These are phyloP conservation scores for Fissipunctia ypsillon DNA, from an alignment of 2,888 invertebrate genomes.

Conservation along the genomic window DNA sequence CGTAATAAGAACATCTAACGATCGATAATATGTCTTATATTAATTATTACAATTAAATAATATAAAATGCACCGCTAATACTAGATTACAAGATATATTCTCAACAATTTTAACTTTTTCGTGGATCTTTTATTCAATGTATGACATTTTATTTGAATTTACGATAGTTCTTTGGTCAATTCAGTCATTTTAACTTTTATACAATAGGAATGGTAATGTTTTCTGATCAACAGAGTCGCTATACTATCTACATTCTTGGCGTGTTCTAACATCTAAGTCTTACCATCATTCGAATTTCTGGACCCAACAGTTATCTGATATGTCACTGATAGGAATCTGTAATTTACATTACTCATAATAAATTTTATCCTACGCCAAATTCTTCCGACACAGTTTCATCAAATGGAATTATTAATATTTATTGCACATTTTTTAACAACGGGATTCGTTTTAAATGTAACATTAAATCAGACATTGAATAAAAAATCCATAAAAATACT, in stretches of 20 bases:
- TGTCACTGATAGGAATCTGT: constrained; percentile 65
- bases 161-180: constrained; percentile 42
- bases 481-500: constrained; percentile 70
- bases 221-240: constrained; percentile 23
- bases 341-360: constrained; percentile 43
- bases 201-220: constrained; percentile 28
- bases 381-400: constrained; percentile 6
- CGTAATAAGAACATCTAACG: constrained; percentile 72
- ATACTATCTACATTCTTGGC: constrained; percentile 45
- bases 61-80: constrained; percentile 87
- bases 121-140: constrained; percentile 70
- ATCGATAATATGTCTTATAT: constrained; percentile 68
- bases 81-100: constrained; percentile 79
- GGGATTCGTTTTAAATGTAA: constrained; percentile 33
- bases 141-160: constrained; percentile 32
- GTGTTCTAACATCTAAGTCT: constrained; percentile 53
- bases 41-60: constrained; percentile 66
- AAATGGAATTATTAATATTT: constrained; percentile 6
- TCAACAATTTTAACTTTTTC: constrained; percentile 75
- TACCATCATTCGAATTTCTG: constrained; percentile 60
- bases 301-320: constrained; percentile 67
- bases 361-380: constrained; percentile 35
- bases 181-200: constrained; percentile 34
- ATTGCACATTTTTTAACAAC: constrained; percentile 16
- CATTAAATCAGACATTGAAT: constrained; percentile 57